A percentile compares a stretch with the other conserved stretches of the same genome.
These are phyloP conservation scores for Oxygymnocypris stewartii DNA, from an alignment of 2,113 vertebrate species.

Conservation along the genomic window DNA sequence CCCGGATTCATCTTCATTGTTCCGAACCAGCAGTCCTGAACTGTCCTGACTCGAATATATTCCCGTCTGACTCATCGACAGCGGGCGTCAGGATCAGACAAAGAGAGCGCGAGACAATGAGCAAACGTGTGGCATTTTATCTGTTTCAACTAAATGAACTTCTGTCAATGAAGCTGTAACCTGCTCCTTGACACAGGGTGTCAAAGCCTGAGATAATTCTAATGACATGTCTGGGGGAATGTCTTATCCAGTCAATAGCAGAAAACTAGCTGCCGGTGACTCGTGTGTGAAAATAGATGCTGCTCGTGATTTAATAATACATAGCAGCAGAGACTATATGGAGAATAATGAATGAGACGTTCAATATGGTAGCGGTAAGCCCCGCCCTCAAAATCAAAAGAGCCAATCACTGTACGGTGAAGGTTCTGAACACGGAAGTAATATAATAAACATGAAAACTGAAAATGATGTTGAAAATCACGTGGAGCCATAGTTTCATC, in stretches of 20 bases:
- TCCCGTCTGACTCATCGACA: conserved; percentile 5
- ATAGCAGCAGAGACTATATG: neutral
- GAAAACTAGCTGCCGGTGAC: neutral
- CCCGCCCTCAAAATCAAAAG: neutral
- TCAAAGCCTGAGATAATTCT: conserved; percentile 15
- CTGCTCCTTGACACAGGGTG: neutral
- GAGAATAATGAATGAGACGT: neutral
- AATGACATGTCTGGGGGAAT: conserved; percentile 6
- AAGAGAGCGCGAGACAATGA: neutral
- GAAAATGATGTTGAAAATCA: too few species aligned
- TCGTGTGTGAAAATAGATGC: conserved; percentile 9
- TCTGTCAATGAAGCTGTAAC: conserved; percentile 13
- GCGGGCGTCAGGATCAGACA: neutral
- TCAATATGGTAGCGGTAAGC: neutral
- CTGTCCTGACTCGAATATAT: conserved; percentile 29
- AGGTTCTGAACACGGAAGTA: neutral
- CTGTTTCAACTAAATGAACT: conserved; percentile 24
- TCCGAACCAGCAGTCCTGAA: conserved; percentile 36
- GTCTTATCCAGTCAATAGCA: conserved; percentile 13
- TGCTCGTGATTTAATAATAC: conserved; percentile 5
- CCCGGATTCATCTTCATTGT: conserved; percentile 7
- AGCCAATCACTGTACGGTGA: neutral
- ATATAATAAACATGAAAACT: too few species aligned
- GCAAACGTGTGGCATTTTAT: conserved; percentile 8
- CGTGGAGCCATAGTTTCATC: too few species aligned